Conservation (phyloP, 1,140 invertebrate genomes). For the Cydia fagiglandana region DNA sequence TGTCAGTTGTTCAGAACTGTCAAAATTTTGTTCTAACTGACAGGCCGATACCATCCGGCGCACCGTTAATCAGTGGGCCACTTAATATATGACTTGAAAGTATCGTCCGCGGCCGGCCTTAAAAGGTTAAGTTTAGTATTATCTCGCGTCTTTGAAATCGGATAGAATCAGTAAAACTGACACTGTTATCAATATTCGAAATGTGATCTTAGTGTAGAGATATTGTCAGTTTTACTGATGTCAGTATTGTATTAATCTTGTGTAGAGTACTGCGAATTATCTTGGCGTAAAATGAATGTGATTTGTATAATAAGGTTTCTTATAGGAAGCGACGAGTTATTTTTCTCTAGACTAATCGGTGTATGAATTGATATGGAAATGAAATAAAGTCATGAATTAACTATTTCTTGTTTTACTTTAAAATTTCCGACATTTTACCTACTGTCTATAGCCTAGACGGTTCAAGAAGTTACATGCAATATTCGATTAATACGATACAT, state of each 20-base stretch:
- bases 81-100: not conserved
- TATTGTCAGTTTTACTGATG: conserved; percentile 37
- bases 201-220: conserved; percentile 36
- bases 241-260: conserved; percentile 52
- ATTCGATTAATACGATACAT: too few relatives aligned
- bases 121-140: conserved; percentile 31
- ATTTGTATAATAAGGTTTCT: conserved; percentile 65
- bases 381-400: conserved; percentile 73
- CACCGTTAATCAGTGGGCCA: too few relatives aligned
- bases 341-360: conserved; percentile 65
- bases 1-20: too few relatives aligned
- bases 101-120: not conserved
- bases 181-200: conserved; percentile 29
- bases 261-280: conserved; percentile 54
- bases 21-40: too few relatives aligned
- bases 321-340: conserved; percentile 56
- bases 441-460: too few relatives aligned
- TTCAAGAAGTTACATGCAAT: too few relatives aligned
- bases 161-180: not conserved
- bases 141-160: not conserved
- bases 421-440: not conserved
- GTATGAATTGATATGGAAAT: conserved; percentile 67
- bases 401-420: conserved; percentile 53
- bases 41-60: too few relatives aligned
- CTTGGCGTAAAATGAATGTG: conserved; percentile 70